Evolutionary conservation across 2,797 vertebrate species (phyloP).

Genomic region (Gymnodraco acuticeps): DNA sequence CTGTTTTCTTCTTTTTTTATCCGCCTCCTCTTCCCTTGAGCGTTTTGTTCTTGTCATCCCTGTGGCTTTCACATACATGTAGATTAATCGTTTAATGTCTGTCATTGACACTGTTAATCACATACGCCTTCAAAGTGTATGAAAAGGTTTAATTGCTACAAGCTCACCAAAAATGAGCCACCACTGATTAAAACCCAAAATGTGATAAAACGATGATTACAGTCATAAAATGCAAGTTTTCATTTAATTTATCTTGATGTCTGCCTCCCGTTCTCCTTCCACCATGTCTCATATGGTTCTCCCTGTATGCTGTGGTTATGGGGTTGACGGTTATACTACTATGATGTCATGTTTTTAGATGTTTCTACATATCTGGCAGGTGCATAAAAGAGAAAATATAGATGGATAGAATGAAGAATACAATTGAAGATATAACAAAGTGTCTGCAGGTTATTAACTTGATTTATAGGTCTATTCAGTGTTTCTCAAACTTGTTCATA

Average conservation of each 20-base stretch:
- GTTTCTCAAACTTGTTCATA: no score
- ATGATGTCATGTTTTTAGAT: constrained; percentile 17
- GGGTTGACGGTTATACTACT: constrained; percentile 17
- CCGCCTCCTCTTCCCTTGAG: neutral
- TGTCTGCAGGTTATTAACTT: constrained; percentile 23
- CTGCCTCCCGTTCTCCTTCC: neutral
- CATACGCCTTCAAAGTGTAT: neutral
- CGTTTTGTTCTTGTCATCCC: neutral
- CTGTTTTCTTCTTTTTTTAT: constrained; percentile 13
- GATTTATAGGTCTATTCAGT: constrained; percentile 8
- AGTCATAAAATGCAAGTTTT: neutral
- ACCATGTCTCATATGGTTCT: neutral
- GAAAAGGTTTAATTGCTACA: constrained; percentile 1
- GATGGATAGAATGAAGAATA: neutral
- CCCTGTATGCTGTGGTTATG: constrained; percentile 18
- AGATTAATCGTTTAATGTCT: neutral
- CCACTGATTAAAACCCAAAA: neutral
- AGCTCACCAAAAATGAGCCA: neutral
- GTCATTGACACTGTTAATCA: constrained; percentile 9
- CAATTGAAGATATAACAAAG: constrained; percentile 2
- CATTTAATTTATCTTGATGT: neutral
- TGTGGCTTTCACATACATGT: constrained; percentile 2
- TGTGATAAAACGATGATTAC: neutral
- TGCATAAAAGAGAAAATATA: constrained; percentile 1
- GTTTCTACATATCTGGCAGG: constrained; percentile 7